Evolutionary conservation across 2,888 invertebrate species (phyloP).

Genomic region (Cetonia aurata): DNA sequence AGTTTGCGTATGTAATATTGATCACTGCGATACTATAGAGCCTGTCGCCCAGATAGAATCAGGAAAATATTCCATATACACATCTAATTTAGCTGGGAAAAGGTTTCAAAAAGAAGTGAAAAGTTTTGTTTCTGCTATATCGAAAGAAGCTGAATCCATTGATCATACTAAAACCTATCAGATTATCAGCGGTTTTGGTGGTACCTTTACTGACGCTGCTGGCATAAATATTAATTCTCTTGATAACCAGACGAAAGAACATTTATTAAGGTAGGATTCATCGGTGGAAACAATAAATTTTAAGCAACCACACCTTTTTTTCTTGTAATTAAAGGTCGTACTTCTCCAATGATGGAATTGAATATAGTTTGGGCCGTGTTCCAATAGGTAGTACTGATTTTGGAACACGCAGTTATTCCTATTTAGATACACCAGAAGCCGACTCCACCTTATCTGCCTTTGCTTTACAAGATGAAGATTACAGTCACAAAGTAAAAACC

Average conservation of each 20-base stretch:
- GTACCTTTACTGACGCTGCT: conserved; percentile 79
- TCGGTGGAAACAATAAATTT: too few species aligned
- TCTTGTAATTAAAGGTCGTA: conserved; percentile 72
- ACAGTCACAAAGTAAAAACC: conserved; percentile 72
- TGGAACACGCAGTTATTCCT: conserved; percentile 84
- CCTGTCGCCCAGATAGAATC: conserved; percentile 66
- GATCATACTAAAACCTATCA: conserved; percentile 68
- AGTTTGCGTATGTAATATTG: conserved; percentile 81
- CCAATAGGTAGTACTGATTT: conserved; percentile 92
- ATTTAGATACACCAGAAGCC: conserved; percentile 70
- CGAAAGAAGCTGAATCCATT: conserved; percentile 32
- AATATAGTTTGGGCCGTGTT: conserved; percentile 83
- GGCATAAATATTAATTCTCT: conserved; percentile 80
- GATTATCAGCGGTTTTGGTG: conserved; percentile 85
- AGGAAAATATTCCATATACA: conserved; percentile 70
- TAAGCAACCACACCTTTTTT: too few species aligned
- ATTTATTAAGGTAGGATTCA: conserved; percentile 68
- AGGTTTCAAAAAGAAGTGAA: conserved; percentile 62
- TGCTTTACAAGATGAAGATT: conserved; percentile 77
- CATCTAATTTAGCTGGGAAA: conserved; percentile 72
- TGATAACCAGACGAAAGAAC: conserved; percentile 67
- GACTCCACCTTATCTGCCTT: conserved; percentile 75
- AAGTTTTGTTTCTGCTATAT: conserved; percentile 52
- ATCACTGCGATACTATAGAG: conserved; percentile 78
- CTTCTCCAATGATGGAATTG: conserved; percentile 77